phyloP scores from a whole-genome alignment of 2,888 invertebrate species.

The Piscicola geometra region DNA sequence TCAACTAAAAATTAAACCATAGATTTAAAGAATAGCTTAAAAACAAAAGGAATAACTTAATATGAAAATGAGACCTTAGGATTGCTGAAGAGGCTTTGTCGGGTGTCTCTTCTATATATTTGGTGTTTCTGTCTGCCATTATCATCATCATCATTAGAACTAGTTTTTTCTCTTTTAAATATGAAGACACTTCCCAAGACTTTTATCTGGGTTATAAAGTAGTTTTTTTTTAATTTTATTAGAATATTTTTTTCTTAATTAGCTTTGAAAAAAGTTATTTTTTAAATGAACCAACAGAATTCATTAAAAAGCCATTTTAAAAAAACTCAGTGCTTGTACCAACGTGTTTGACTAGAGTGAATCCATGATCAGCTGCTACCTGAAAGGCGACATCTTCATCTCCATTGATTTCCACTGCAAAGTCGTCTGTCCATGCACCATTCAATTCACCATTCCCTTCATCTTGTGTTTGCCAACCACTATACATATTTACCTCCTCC shows the following conservation, averaged over 20 bases:
- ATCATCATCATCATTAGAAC: neutral
- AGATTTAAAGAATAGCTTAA: too few relatives aligned
- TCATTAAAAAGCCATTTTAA: too few relatives aligned
- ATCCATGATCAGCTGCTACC: constrained; percentile 48
- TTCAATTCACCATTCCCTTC: neutral
- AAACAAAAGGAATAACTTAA: neutral
- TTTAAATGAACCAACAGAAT: too few relatives aligned
- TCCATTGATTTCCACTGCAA: constrained; percentile 45
- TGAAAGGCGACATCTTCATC: constrained; percentile 44
- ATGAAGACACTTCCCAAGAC: constrained; percentile 7
- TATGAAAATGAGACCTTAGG: neutral
- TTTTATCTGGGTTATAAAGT: constrained; percentile 7
- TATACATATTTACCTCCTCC: too few relatives aligned
- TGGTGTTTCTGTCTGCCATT: neutral
- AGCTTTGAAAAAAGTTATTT: too few relatives aligned
- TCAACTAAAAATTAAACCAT: too few relatives aligned
- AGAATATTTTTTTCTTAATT: too few relatives aligned
- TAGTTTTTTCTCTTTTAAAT: neutral
- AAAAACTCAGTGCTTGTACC: neutral
- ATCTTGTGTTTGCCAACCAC: too few relatives aligned
- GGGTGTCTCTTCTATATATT: neutral
- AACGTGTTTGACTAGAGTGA: constrained; percentile 46
- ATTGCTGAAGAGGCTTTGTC: neutral
- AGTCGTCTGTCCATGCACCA: constrained; percentile 44
- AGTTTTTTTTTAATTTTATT: too few relatives aligned